These are phyloP conservation scores for Myotis yumanensis DNA, from an alignment of 2,113 vertebrate species.

Conservation along the genomic window DNA sequence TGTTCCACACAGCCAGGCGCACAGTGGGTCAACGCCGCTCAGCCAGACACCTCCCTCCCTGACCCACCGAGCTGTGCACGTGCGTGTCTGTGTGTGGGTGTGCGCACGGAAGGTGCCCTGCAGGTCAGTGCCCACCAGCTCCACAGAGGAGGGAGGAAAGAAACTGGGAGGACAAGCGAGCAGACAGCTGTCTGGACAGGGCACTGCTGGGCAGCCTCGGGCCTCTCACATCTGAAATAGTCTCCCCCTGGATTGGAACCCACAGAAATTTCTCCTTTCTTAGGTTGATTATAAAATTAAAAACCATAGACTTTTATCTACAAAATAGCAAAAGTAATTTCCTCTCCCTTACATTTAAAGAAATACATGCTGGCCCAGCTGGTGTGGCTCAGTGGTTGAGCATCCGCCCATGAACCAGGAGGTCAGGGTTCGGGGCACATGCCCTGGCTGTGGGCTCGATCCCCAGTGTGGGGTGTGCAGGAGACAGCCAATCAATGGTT, in stretches of 20 bases:
- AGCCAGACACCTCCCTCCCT: not conserved
- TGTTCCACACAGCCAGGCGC: constrained; percentile 60
- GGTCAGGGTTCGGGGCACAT: too few species aligned
- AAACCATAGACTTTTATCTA: not conserved
- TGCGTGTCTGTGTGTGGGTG: not conserved
- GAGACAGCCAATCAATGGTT: too few species aligned
- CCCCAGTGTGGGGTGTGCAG: too few species aligned
- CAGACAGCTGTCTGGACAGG: too few species aligned
- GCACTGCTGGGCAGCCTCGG: not conserved
- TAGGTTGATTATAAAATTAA: not conserved
- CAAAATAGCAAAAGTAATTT: not conserved
- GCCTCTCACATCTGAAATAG: not conserved
- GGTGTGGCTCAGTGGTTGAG: too few species aligned
- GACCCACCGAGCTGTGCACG: not conserved
- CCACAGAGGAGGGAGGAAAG: not conserved
- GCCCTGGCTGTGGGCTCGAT: too few species aligned
- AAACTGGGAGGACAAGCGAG: too few species aligned
- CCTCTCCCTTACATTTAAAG: not conserved
- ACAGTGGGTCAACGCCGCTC: not conserved
- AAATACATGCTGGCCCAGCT: not conserved
- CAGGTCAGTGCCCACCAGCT: not conserved
- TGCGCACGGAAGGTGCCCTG: not conserved
- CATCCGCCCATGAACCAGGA: too few species aligned
- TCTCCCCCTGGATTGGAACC: not conserved
- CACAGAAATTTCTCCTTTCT: not conserved